Evolutionary conservation across 2,113 vertebrate species (phyloP).

Genomic region (Strigops habroptila): DNA sequence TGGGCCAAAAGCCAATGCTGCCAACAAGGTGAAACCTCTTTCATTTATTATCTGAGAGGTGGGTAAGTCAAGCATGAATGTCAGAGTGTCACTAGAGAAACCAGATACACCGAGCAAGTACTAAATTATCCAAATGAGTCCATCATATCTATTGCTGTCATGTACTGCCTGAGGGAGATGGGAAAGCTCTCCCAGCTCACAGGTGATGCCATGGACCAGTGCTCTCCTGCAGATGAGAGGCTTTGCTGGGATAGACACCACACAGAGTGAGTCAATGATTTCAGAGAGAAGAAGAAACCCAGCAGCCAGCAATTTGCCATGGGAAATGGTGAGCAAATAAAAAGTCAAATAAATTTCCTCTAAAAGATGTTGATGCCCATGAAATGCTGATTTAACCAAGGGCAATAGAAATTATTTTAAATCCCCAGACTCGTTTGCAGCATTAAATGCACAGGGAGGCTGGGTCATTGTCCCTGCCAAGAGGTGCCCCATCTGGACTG

Average conservation of each 20-base stretch:
- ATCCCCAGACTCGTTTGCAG: background rate
- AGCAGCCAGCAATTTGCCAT: background rate
- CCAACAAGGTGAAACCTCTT: slow-evolving; percentile 51
- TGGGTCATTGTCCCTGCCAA: background rate
- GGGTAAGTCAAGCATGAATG: slow-evolving; percentile 54
- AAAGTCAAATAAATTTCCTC: background rate
- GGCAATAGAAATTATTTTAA: background rate
- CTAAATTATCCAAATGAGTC: slow-evolving; percentile 61
- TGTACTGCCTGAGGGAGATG: background rate
- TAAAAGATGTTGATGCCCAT: background rate
- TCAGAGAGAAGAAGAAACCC: background rate
- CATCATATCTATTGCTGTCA: slow-evolving; percentile 76
- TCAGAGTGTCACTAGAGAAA: slow-evolving; percentile 48
- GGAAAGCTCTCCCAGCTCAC: background rate
- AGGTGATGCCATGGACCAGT: background rate
- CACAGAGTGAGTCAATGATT: background rate
- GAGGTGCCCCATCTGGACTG: background rate
- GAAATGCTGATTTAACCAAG: background rate
- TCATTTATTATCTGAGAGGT: slow-evolving; percentile 44
- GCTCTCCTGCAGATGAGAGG: background rate
- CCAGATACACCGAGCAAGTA: background rate
- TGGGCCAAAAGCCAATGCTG: background rate
- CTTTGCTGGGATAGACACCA: background rate
- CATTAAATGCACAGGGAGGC: background rate
- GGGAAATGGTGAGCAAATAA: background rate